These are phyloP conservation scores for Raja brachyura DNA, from an alignment of 2,113 vertebrate genomes.

Conservation along the genomic window DNA sequence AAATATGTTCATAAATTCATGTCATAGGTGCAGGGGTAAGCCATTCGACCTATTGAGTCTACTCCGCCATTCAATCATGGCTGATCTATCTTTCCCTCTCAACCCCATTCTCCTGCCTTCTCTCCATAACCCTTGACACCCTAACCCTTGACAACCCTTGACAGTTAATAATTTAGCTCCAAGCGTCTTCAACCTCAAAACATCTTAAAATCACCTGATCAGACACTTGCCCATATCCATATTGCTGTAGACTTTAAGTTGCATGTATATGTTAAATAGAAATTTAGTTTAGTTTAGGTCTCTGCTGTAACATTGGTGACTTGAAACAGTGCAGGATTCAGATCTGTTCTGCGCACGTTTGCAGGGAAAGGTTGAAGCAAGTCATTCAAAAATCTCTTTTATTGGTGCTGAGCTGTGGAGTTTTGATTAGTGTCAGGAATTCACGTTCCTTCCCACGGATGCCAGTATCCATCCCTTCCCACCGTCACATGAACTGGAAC, in stretches of 20 bases:
- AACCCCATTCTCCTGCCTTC: no score
- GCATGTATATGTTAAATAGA: neutral
- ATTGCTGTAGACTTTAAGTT: neutral
- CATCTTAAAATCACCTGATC: no score
- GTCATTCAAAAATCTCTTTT: neutral
- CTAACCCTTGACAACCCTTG: no score
- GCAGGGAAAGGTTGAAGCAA: neutral
- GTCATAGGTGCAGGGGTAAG: no score
- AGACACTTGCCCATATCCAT: no score
- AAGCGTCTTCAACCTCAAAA: no score
- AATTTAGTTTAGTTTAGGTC: neutral
- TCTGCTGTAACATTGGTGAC: neutral
- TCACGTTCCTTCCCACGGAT: neutral
- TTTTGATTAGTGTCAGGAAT: neutral
- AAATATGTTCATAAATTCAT: no score
- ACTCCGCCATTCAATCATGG: no score
- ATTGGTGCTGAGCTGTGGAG: neutral
- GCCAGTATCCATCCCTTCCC: neutral
- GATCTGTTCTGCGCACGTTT: neutral
- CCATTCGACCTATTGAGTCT: no score
- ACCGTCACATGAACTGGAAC: neutral
- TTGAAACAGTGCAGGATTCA: neutral
- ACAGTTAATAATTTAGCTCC: no score
- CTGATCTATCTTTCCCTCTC: no score
- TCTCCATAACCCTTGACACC: no score